phyloP scores from a whole-genome alignment of 2,797 vertebrate genomes.

The Peromyscus melanophrys region DNA sequence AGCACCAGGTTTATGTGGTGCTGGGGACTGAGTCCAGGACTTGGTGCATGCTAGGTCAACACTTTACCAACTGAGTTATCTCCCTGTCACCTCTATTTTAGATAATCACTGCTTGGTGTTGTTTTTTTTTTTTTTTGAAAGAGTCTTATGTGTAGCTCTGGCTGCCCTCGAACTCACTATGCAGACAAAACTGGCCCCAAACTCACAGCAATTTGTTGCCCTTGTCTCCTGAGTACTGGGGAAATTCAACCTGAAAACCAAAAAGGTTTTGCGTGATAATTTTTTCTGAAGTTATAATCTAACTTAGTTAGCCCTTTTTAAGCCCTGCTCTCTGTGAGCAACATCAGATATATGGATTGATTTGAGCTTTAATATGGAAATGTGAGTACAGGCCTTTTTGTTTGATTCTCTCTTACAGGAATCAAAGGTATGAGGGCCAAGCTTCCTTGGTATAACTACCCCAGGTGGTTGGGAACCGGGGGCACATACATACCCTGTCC shows the following conservation, averaged over 20 bases:
- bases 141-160: not conserved
- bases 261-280: not conserved
- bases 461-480: conserved; percentile 64
- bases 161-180: not conserved
- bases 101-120: not conserved
- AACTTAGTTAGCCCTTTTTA: conserved; percentile 89
- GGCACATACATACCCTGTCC: not conserved
- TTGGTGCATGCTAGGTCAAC: not conserved
- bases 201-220: not conserved
- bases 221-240: not conserved
- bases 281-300: conserved; percentile 87
- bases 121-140: too few relatives aligned
- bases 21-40: not conserved
- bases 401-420: not conserved
- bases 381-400: not conserved
- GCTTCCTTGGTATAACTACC: conserved; percentile 87
- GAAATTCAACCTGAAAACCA: not conserved
- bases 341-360: conserved; percentile 89
- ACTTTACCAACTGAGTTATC: not conserved
- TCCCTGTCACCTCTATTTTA: not conserved
- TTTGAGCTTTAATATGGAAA: conserved; percentile 63
- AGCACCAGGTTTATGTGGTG: not conserved
- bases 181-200: not conserved
- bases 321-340: conserved; percentile 85
- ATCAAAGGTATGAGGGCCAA: conserved; percentile 87